These are phyloP conservation scores for Malthinus seriepunctatus DNA, from an alignment of 2,888 invertebrate genomes.

Conservation along the genomic window DNA sequence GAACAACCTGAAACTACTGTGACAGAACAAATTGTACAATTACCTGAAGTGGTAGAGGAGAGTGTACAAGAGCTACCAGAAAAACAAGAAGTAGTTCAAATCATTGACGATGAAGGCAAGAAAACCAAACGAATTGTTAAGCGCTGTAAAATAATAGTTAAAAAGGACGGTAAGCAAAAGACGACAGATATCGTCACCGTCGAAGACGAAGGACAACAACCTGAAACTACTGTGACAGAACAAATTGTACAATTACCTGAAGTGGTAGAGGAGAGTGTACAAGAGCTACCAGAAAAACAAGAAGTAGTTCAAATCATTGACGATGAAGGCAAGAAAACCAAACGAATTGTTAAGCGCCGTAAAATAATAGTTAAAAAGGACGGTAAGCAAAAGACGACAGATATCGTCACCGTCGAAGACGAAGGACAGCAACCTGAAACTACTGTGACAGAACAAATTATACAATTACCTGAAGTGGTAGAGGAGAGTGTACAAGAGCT, in stretches of 20 bases:
- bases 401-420: constrained; percentile 33
- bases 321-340: constrained; percentile 38
- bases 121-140: constrained; percentile 45
- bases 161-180: constrained; percentile 45
- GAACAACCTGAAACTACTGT: constrained; percentile 40
- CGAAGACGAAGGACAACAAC: constrained; percentile 30
- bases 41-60: constrained; percentile 22
- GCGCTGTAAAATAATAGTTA: constrained; percentile 51
- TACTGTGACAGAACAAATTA: constrained; percentile 38
- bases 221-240: constrained; percentile 37
- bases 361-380: constrained; percentile 39
- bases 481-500: constrained; percentile 50
- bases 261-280: constrained; percentile 24
- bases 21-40: constrained; percentile 33
- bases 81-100: constrained; percentile 31
- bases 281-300: constrained; percentile 36
- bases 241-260: constrained; percentile 17
- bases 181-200: constrained; percentile 48
- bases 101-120: constrained; percentile 31
- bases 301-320: constrained; percentile 30
- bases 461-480: constrained; percentile 29
- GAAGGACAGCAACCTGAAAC: constrained; percentile 36
- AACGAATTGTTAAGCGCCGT: constrained; percentile 36
- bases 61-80: constrained; percentile 36
- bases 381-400: constrained; percentile 39